Base-by-base conservation (phyloP, 2,797 vertebrate species). In the Catostomus latipinnis region DNA sequence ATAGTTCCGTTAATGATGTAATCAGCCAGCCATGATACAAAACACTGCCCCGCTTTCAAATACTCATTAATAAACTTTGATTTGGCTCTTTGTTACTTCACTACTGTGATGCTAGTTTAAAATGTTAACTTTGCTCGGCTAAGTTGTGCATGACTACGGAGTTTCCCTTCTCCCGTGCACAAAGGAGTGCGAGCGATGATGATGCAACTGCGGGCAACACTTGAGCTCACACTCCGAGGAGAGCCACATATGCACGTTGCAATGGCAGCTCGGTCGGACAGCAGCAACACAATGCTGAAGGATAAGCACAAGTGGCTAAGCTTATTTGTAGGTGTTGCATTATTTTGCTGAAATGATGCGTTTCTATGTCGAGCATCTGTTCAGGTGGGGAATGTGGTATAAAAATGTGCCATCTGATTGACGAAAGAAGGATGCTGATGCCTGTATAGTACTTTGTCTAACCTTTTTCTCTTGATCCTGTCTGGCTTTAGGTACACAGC, bases 151-250 rank as follows among this genome's bases (percentile, higher is more conserved):
- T 90, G 88, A 89, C 85, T 86, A 80, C 78, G 93, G 92, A 92
- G 91, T 93, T 92, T 89, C 92, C 91, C 90, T 46, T 85, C 76
- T 82, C 22, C 22, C 66, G 62, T 62, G 81, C 84, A 91, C 84
- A 90, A 88, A 90, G 88, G 77, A 57, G 67, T 43, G 83, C 12
- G 91, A 91, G 93, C 68, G 86, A 86, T 88, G 86, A 86, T 88
- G 88, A 89, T 94, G 93, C 93, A 95, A 95, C 87, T 88, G 57
- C 87, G 76, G 89, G 94, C 92, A 95, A 94, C 88, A 74, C 68
- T 61, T 68, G 77, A 76, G 83, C 83, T 81, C 53, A 58, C 83
- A 73, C 69, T 83, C 43, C 66, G 87, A 58, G 22, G 67, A 75
- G 76, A 49, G 80, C 71, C 76, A 76, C 72, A 75, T 72, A 89